Evolutionary conservation across 2,797 vertebrate genomes (phyloP), one percentile per base, ranked within the genome.

Genomic region (Percopsis omiscomaycus): DNA sequence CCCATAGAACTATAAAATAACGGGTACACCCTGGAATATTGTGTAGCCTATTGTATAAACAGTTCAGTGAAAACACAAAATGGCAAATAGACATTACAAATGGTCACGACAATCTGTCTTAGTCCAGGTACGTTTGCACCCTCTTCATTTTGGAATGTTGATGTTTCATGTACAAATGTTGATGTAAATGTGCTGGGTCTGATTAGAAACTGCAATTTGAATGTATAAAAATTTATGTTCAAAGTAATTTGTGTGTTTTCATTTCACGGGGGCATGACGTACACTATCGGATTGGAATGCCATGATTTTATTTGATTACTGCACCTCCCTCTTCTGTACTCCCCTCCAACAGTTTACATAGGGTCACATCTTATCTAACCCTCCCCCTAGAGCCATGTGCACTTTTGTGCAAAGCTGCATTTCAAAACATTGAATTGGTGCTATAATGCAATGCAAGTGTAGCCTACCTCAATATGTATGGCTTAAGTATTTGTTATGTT

Each of bases 151-250:
- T 2, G 3, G 30, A 42, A 55, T 16, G 81, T 84, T 57, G 5
- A 76, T 46, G 66, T 83, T 55, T 77, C 29, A 37, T 22, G 69
- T 86, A 73, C 75, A 82, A 78, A 68, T 68, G 76, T 84, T 73
- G 71, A 75, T 72, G 79, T 84, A 79, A 55, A 68, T 58, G 78
- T 83, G 78, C 64, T 84, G 81, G 81, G 81, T 59, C 58, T 83
- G 61, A 84, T 67, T 76, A 82, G 71, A 59, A 80, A 75, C 78
- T 80, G 69, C 79, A 81, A 76, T 62, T 57, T 42, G 82, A 90
- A 88, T 90, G 88, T 88, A 81, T 68, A 79, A 54, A 44, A 71
- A 55, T 75, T 84, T 74, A 30, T 59, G 44, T 83, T 44, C 27
- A 5, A 57, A 60, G 64, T 66, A 73, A 77, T 14, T 72, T 14